Evolutionary conservation across 2,797 vertebrate species (phyloP).

Genomic region (Lindbergichthys nudifrons): DNA sequence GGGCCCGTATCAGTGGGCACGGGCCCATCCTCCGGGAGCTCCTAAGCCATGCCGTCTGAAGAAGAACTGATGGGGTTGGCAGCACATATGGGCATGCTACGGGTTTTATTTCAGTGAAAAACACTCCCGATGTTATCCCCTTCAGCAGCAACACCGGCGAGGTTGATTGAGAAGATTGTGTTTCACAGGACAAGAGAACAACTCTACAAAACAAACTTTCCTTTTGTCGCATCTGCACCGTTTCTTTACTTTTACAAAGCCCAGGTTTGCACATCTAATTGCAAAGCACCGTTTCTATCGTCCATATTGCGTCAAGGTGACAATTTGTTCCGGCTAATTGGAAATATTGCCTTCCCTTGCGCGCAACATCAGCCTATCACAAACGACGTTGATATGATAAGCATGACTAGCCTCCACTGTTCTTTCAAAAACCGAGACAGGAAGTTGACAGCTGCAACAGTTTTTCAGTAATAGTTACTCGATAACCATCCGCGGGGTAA

Average conservation of each 20-base stretch:
- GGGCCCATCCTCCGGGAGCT: conserved; percentile 85
- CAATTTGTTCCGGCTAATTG: conserved; percentile 73
- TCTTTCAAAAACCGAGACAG: conserved; percentile 54
- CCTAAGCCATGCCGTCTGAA: conserved; percentile 87
- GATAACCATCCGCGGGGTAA: conserved; percentile 79
- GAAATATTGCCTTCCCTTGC: conserved; percentile 49
- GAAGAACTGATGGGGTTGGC: conserved; percentile 87
- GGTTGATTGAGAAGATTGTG: conserved; percentile 71
- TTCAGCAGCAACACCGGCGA: conserved; percentile 67
- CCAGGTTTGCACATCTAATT: conserved; percentile 60
- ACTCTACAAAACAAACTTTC: conserved; percentile 64
- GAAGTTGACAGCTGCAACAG: conserved; percentile 73
- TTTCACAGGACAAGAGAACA: conserved; percentile 51
- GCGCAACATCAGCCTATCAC: conserved; percentile 63
- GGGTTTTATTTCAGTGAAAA: conserved; percentile 83
- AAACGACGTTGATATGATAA: conserved; percentile 70
- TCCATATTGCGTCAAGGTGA: conserved; percentile 59
- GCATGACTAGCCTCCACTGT: conserved; percentile 40
- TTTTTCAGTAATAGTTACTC: conserved; percentile 74
- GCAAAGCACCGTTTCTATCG: conserved; percentile 52
- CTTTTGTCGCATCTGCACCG: conserved; percentile 52
- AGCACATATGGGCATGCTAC: conserved; percentile 83
- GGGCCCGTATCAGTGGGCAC: conserved; percentile 86
- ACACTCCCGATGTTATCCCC: conserved; percentile 84
- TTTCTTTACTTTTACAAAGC: conserved; percentile 29